Evolutionary conservation across 2,888 invertebrate species (phyloP), one percentile per base, ranked within the genome.

Genomic region (Polylopha cassiicola): DNA sequence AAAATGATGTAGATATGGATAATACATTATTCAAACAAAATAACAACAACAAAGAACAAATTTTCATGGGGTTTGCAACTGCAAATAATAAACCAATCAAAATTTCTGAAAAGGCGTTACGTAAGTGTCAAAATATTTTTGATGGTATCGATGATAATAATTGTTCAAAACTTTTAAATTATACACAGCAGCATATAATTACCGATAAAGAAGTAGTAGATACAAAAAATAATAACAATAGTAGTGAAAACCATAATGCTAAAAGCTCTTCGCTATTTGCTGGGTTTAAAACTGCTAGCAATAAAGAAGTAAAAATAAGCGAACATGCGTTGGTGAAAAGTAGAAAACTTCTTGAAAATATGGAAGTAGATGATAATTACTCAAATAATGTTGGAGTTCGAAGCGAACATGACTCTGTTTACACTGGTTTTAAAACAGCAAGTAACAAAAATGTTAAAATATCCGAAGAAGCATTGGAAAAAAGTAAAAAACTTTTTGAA

Each of bases 31-130:
- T n/a, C 8, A 3, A 22, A 22, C 4, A 22, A 8, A 4, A 3
- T n/a, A 5, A 4, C 9, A 8, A 8, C 4, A n/a, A 5, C 9
- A 22, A 22, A n/a, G 8, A 21, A 28, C 17, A 34, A 10, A 17
- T 24, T 13, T 58, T 51, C 44, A 17, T 48, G 7, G 76, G 72
- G 4, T 80, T 80, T 47, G 58, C 62, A 51, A 74, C 77, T 2
- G 81, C 77, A 5, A 72, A 58, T 48, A 77, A 82, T 26, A 77
- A 73, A 51, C 43, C 51, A 4, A 66, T 82, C 13, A 37, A 47
- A 8, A 59, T 81, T 43, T 73, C 76, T 0, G 56, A 66, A 18
- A 39, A 55, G 32, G 65, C 70, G 2, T 8, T 67, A 4, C 38
- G 39, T n/a, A 69, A 53, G 48, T 61, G 63, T 7, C 67, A 58